Base-by-base conservation (phyloP, 2,888 invertebrate genomes). In the Drosophila monieri region DNA sequence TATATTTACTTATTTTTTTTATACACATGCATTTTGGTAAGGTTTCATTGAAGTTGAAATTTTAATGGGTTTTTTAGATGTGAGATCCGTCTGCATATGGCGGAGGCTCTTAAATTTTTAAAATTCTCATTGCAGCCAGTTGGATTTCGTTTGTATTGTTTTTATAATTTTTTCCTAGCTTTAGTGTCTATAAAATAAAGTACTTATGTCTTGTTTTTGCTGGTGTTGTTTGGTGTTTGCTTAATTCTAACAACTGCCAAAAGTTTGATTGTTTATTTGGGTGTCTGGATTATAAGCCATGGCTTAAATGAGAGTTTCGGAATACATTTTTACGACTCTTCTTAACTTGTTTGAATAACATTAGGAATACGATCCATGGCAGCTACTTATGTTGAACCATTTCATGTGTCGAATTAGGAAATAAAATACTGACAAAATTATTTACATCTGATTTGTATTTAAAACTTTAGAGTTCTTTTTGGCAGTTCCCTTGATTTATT, bases 251-350 rank as follows among this genome's bases (percentile, higher is more conserved):
- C 68, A 68, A 67, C 78, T 76, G 72, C 79, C 85, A 81, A 81
- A 79, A 69, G 62, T 58, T 77, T 83, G 85, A 86, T 81, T 81
- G 87, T 86, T 80, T 83, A 69, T 66, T 58, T 54, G 73, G 62
- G 78, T 79, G 66, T 66, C 56, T 54, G 73, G 62, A 46, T 69
- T 71, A 41, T 54, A 62, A 60, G 61, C 54, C 74, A 61, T 59
- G 48, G 57, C 78, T 76, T 85, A 78, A 48, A 21, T 9, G 60
- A 53, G 81, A 78, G 48, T 27, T 53, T 48, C 47, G 69, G 62
- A 71, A 72, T 83, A 74, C 70, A 77, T 59, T 71, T 68, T 68
- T 70, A 49, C 35, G 61, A 49, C 51, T 46, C n/a, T 25, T 30
- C n/a, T 51, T 53, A 54, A 52, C 47, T 66, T 54, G 35, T 53